Evolutionary conservation across 2,113 vertebrate genomes (phyloP).

Genomic region (Esox niger): DNA sequence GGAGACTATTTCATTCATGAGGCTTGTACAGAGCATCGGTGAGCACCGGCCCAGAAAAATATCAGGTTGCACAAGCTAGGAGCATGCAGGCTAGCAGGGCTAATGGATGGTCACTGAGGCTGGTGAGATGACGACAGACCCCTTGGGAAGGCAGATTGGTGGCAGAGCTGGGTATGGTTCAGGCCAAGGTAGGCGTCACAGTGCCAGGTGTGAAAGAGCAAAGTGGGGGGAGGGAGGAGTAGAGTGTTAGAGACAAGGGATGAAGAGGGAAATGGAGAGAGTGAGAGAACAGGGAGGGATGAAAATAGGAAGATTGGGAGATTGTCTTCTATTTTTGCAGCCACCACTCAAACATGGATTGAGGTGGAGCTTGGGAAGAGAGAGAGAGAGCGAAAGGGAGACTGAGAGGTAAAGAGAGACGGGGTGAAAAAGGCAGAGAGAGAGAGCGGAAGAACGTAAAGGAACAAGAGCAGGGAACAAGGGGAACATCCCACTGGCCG

Average conservation of each 20-base stretch:
- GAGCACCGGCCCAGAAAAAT: background rate
- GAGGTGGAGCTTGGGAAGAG: constrained; percentile 4
- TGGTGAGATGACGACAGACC: background rate
- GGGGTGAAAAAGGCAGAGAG: background rate
- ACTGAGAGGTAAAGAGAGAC: background rate
- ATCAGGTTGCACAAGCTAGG: background rate
- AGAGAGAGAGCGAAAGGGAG: background rate
- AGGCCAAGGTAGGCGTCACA: background rate
- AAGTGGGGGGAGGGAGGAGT: background rate
- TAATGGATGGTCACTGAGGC: background rate
- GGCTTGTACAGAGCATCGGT: background rate
- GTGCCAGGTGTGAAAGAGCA: background rate
- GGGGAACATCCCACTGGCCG: constrained; percentile 6
- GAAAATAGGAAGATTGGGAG: constrained; percentile 8
- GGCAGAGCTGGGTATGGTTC: background rate
- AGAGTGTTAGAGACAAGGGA: background rate
- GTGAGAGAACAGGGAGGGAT: background rate
- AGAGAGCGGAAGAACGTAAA: background rate
- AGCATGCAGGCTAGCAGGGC: background rate
- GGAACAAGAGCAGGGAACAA: background rate
- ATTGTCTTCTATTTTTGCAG: too few species aligned
- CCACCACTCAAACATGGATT: too few species aligned
- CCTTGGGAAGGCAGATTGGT: background rate
- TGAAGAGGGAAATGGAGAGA: constrained; percentile 3
- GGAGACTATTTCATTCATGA: background rate